Percentiles rank a stretch among this genome's conserved stretches.
These are phyloP conservation scores for Polyodon spathula DNA, from an alignment of 2,113 vertebrate genomes.

Conservation along the genomic window DNA sequence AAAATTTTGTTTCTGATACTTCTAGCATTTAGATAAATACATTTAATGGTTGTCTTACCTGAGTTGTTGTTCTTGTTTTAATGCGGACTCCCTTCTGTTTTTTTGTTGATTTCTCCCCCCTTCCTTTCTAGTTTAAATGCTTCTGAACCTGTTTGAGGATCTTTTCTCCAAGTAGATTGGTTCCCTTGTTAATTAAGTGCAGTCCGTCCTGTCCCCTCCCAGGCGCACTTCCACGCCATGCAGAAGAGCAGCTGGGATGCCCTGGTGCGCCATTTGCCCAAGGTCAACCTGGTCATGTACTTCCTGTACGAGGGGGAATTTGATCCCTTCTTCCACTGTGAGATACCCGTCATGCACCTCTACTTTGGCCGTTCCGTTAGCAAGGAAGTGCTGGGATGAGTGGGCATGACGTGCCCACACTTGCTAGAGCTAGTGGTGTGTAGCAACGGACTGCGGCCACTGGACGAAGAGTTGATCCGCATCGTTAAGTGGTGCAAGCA, in stretches of 20 bases:
- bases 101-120: no score
- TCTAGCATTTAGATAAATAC: no score
- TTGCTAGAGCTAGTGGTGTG: slow-evolving; percentile 93
- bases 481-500: slow-evolving; percentile 89
- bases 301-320: slow-evolving; percentile 95
- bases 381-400: slow-evolving; percentile 89
- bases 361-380: slow-evolving; percentile 94
- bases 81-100: no score
- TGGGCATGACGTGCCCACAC: slow-evolving; percentile 86
- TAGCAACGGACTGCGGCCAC: slow-evolving; percentile 85
- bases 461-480: slow-evolving; percentile 92
- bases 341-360: slow-evolving; percentile 87
- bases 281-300: slow-evolving; percentile 97
- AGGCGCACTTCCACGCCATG: slow-evolving; percentile 84
- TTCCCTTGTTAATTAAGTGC: no score
- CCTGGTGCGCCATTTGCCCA: slow-evolving; percentile 89
- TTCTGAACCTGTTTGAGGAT: no score
- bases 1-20: no score
- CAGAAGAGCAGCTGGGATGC: slow-evolving; percentile 98
- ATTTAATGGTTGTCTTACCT: no score
- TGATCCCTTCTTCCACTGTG: slow-evolving; percentile 85
- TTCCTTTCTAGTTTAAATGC: no score
- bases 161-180: no score
- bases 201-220: no score
- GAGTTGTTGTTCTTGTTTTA: no score